Percentiles rank a stretch among this genome's conserved stretches.
Evolutionary conservation across 2,797 vertebrate genomes (phyloP).

Genomic region (Cyclopterus lumpus): DNA sequence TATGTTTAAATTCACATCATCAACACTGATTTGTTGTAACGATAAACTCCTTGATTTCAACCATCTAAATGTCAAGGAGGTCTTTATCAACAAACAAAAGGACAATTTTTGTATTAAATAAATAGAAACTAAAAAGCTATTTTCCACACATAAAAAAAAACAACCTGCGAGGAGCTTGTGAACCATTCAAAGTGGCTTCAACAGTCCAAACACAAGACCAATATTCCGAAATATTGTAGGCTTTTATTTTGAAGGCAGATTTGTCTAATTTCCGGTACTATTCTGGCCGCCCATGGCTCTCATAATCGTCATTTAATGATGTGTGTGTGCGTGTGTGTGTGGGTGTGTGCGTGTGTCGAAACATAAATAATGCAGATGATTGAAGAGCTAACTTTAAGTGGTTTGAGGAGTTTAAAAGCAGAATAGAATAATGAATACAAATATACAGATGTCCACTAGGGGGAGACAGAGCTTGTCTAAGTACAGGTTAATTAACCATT

Average conservation of each 20-base stretch:
- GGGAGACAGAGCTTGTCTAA: slow-evolving; percentile 18
- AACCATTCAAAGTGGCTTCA: not conserved
- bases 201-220: not conserved
- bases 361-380: not conserved
- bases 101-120: too few species aligned
- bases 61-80: not conserved
- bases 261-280: not conserved
- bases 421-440: not conserved
- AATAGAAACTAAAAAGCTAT: too few species aligned
- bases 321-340: not conserved
- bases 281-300: not conserved
- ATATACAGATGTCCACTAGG: slow-evolving; percentile 14
- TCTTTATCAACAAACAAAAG: not conserved
- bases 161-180: not conserved
- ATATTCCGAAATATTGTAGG: not conserved
- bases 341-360: not conserved
- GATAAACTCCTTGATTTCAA: not conserved
- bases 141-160: not conserved
- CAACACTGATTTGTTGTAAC: not conserved
- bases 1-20: not conserved
- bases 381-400: too few species aligned
- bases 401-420: not conserved
- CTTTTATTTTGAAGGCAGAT: slow-evolving; percentile 15
- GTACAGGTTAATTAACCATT: too few species aligned
- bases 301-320: not conserved